phyloP scores from a whole-genome alignment of 2,797 vertebrate genomes.

The Dipus sagitta region DNA sequence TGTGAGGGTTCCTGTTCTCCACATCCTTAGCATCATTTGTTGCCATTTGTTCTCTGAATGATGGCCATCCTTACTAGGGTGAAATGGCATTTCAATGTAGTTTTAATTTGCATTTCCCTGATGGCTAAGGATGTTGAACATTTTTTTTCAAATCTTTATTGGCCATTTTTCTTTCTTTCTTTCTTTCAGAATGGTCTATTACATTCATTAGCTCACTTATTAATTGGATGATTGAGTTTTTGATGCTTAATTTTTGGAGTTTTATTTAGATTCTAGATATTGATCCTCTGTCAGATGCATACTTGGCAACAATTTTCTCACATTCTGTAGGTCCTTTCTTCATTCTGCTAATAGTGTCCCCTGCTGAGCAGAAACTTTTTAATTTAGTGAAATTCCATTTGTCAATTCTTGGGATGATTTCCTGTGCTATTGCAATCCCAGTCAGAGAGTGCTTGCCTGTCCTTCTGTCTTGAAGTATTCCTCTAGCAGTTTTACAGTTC shows the following conservation, averaged over 20 bases:
- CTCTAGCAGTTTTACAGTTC: too few relatives aligned
- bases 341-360: not conserved
- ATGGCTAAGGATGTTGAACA: not conserved
- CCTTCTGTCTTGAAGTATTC: too few relatives aligned
- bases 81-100: not conserved
- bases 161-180: not conserved
- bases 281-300: not conserved
- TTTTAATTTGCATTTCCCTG: not conserved
- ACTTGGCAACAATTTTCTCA: not conserved
- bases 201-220: not conserved
- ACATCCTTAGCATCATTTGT: not conserved
- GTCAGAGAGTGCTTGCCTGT: not conserved
- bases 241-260: not conserved
- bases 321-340: not conserved
- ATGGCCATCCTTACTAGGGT: not conserved
- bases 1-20: not conserved
- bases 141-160: not conserved
- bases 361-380: not conserved
- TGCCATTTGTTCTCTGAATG: not conserved
- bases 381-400: not conserved
- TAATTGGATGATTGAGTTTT: not conserved
- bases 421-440: not conserved
- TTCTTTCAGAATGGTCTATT: not conserved
- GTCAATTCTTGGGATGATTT: not conserved
- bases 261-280: not conserved